Evolutionary conservation across 2,113 vertebrate genomes (phyloP), one percentile per base, ranked within the genome.

Genomic region (Myrmophylax atrothorax): DNA sequence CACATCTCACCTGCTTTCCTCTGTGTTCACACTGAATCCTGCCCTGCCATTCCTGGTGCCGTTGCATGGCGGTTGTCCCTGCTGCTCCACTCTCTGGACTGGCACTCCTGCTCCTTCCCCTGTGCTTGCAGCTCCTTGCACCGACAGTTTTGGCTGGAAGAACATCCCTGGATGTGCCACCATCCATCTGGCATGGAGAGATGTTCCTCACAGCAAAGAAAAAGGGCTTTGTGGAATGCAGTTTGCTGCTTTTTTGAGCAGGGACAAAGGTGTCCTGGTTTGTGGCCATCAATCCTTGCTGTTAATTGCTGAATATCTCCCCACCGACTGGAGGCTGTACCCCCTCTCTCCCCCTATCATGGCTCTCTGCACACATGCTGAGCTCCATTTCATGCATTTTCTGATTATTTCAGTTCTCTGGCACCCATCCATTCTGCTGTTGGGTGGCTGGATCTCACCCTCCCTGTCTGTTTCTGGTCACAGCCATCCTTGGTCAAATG

Each of bases 161-260:
- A 79, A 24, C 44, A 74, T 77, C 26, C 35, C 62, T 0, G 4
- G 26, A 42, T 31, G 5, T 78, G 47, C 69, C 56, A 53, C 70
- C 0, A 1, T 67, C 94, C 1, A 0, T 60, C 86, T 93, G 89
- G 66, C 78, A 53, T 0, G 0, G 52, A 20, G 74, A 78, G 15
- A 28, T 58, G 52, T 33, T 95, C 85, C 79, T 86, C 62, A 77
- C 49, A 69, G 72, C 80, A 59, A 81, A 85, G 68, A 87, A 81
- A 77, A 92, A 20, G 56, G 73, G 46, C 64, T 62, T 84, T 67
- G 68, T 87, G 76, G 81, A 84, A 33, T 1, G 9, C 11, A 2
- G 68, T 84, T 94, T 81, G 77, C 68, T 91, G 76, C 84, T 81
- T 76, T 77, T 77, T 55, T 77, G 64, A 89, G 87, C 91, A 87